A percentile compares a stretch with the other conserved stretches of the same genome.
phyloP scores from a whole-genome alignment of 2,113 vertebrate genomes.

The Upupa epops region DNA sequence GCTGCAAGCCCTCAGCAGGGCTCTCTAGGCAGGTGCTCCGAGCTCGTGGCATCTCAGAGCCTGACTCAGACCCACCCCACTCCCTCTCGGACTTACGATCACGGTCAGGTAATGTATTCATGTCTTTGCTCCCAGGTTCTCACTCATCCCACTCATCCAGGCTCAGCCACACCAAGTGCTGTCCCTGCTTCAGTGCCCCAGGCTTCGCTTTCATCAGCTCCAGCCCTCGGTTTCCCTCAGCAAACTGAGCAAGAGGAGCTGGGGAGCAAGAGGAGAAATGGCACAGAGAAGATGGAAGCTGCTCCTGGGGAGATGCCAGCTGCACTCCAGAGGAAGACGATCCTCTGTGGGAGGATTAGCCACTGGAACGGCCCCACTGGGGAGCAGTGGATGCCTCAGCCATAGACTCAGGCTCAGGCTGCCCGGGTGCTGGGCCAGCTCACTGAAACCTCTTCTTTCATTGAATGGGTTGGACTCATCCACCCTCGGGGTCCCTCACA shows the following conservation, averaged over 20 bases:
- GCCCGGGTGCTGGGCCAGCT: too few relatives aligned
- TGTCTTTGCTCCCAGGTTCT: neutral
- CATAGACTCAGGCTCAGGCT: too few relatives aligned
- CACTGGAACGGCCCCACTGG: too few relatives aligned
- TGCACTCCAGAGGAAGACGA: too few relatives aligned
- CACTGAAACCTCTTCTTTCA: too few relatives aligned
- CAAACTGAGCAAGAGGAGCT: neutral
- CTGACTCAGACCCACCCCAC: neutral
- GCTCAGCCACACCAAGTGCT: neutral
- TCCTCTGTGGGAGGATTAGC: too few relatives aligned
- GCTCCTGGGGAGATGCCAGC: too few relatives aligned
- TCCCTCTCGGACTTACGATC: neutral
- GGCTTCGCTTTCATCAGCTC: neutral
- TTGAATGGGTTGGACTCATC: too few relatives aligned
- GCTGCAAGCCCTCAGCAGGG: neutral
- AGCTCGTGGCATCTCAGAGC: neutral
- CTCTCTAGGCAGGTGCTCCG: neutral
- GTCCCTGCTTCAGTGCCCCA: neutral
- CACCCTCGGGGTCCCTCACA: too few relatives aligned
- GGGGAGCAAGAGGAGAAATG: neutral
- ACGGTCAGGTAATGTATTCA: neutral
- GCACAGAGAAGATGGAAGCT: neutral
- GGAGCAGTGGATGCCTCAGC: too few relatives aligned
- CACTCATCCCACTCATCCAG: neutral
- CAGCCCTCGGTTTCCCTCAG: neutral